phyloP scores from a whole-genome alignment of 2,888 invertebrate species.

The Autographa pulchrina region DNA sequence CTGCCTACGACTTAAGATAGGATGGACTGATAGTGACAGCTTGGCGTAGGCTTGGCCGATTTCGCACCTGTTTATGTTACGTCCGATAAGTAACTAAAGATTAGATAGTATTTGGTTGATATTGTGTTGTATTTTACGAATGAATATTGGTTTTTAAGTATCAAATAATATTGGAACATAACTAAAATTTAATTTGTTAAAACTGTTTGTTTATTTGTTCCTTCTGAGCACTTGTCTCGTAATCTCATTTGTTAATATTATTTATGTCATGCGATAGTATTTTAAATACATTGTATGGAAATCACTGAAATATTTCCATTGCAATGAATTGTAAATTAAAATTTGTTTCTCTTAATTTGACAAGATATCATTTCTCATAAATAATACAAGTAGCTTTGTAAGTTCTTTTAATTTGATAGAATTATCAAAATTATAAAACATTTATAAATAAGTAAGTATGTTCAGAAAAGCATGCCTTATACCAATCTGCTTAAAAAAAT shows the following conservation, averaged over 20 bases:
- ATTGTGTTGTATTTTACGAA: background rate
- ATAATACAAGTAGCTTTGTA: too few relatives aligned
- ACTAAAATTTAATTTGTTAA: too few relatives aligned
- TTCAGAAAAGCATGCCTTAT: too few relatives aligned
- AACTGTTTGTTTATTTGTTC: background rate
- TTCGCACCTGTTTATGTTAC: background rate
- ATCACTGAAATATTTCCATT: background rate
- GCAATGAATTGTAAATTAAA: too few relatives aligned
- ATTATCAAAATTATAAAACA: too few relatives aligned
- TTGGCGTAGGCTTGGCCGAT: background rate
- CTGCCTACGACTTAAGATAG: background rate
- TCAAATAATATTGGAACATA: too few relatives aligned
- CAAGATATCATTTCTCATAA: too few relatives aligned
- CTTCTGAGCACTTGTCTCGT: background rate
- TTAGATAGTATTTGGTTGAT: background rate
- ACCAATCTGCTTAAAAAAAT: too few relatives aligned
- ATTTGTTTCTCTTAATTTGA: too few relatives aligned
- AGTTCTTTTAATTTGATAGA: too few relatives aligned
- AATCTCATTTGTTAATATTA: background rate
- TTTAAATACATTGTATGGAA: background rate
- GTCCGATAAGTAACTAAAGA: background rate
- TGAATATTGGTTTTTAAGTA: background rate
- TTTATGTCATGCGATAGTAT: background rate
- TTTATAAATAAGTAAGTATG: too few relatives aligned
- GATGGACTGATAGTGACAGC: background rate